Base-by-base conservation (phyloP, 1,140 invertebrate species). In the Trinorchestia longiramus region DNA sequence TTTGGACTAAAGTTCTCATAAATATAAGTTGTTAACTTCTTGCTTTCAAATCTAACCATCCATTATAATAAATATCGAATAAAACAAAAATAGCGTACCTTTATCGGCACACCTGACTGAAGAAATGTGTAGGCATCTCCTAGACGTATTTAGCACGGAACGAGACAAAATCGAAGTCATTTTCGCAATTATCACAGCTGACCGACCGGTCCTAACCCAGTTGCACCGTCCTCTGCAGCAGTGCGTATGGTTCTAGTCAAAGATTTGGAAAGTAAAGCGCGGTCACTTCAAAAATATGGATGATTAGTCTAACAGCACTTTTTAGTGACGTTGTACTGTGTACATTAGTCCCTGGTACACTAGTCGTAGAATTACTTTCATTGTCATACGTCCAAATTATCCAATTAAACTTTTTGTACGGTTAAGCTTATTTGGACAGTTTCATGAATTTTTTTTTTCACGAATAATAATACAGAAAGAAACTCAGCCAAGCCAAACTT, bases 81-180 rank as follows among this genome's bases (percentile, higher is more conserved):
- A 95, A 42, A 41, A 90, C 6, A 90, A 11, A 53, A 90, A 4
- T 42, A 36, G 47, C 95, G 43, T 57, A 95, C 95, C 87, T 57
- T 95, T 95, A 87, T 95, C 87, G 6, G 95, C 95, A 77, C 57
- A 95, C 47, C 47, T 95, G 45, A 53, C 28, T 3, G 44, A 53
- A 43, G 95, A 45, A 47, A 57, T 62, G 57, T 95, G 95, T 40
- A 95, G 57, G 42, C 95, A 62, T 47, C 95, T 62, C 43, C 19
- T 28, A 47, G 95, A 57, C 8, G 57, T 57, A 6, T 43, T 62
- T 43, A 95, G n/a, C 45, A 95, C 28, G 6, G 43, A 53, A 57
- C 95, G 95, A 43, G 95, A 42, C 57, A 95, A 40, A 87, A 95
- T 62, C 40, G 95, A 77, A 44, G 95, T 47, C 95, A 95, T 95